Evolutionary conservation across 2,888 invertebrate species (phyloP).

Genomic region (Stomorhina lunata): DNA sequence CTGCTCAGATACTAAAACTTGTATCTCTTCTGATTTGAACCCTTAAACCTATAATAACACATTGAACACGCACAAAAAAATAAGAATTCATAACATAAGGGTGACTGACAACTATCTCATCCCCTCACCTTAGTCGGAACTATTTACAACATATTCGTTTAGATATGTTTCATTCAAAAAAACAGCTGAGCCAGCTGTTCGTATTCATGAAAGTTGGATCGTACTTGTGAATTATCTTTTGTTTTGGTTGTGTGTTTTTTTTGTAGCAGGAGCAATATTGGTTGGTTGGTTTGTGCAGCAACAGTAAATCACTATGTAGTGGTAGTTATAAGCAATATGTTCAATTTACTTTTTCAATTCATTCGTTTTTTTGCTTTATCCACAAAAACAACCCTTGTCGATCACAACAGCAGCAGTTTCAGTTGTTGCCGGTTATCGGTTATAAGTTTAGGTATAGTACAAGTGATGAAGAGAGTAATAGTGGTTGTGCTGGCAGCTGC

Average conservation of each 20-base stretch:
- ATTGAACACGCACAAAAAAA: too few relatives aligned
- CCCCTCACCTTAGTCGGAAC: slow-evolving; percentile 11
- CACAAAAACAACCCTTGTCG: slow-evolving; percentile 50
- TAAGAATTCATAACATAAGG: slow-evolving; percentile 47
- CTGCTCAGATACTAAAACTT: slow-evolving; percentile 22
- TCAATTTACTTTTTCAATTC: slow-evolving; percentile 27
- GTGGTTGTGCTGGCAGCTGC: slow-evolving; percentile 38
- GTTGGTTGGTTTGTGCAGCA: slow-evolving; percentile 16
- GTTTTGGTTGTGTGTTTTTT: neutral
- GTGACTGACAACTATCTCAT: slow-evolving; percentile 55
- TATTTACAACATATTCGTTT: neutral
- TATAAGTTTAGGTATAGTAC: slow-evolving; percentile 8
- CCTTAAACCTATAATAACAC: slow-evolving; percentile 32
- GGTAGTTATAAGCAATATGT: slow-evolving; percentile 35
- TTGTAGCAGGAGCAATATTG: neutral
- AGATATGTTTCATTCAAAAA: slow-evolving; percentile 15
- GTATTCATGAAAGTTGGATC: neutral
- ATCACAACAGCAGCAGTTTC: slow-evolving; percentile 37
- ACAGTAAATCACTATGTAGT: slow-evolving; percentile 16
- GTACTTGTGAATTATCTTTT: neutral
- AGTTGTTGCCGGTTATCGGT: slow-evolving; percentile 37
- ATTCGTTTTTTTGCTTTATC: neutral
- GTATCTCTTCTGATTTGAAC: slow-evolving; percentile 48
- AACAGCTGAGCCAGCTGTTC: slow-evolving; percentile 57
- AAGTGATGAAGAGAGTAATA: too few relatives aligned